Evolutionary conservation across 2,888 invertebrate genomes (phyloP).

Genomic region (Nymphalis urticae): DNA sequence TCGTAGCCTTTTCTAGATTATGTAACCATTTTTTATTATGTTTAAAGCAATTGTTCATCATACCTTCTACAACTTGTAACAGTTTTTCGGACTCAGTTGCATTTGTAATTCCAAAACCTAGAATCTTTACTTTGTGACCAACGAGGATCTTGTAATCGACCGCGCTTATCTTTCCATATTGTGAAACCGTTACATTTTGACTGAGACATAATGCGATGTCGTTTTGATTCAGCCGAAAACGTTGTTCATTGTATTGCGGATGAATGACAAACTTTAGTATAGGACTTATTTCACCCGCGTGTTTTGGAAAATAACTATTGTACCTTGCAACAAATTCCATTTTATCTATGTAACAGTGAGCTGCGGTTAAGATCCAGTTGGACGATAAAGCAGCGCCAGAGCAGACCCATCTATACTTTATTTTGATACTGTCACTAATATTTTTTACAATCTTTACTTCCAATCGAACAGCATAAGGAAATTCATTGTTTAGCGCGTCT

Average conservation of each 20-base stretch:
- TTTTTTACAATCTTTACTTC: neutral
- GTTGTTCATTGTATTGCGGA: neutral
- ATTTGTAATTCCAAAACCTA: slow-evolving; percentile 1
- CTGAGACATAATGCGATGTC: neutral
- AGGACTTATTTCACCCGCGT: neutral
- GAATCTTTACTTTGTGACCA: slow-evolving; percentile 2
- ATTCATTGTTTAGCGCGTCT: slow-evolving; percentile 7
- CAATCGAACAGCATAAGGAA: neutral
- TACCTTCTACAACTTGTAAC: slow-evolving; percentile 1
- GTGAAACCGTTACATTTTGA: slow-evolving; percentile 1
- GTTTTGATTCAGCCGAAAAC: neutral
- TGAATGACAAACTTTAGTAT: slow-evolving; percentile 1
- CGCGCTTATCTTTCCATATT: slow-evolving; percentile 10
- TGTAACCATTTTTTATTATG: too few relatives aligned
- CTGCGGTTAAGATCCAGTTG: slow-evolving; percentile 10
- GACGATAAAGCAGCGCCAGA: slow-evolving; percentile 12
- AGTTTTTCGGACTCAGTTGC: neutral
- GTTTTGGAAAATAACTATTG: slow-evolving; percentile 10
- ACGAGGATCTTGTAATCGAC: neutral
- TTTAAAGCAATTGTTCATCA: slow-evolving; percentile 1
- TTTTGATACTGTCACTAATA: too few relatives aligned
- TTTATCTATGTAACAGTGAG: slow-evolving; percentile 3
- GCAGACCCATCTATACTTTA: neutral
- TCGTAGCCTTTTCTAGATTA: neutral
- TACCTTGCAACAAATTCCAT: slow-evolving; percentile 1